Percentiles rank a stretch among this genome's conserved stretches.
Conservation (phyloP, 2,888 invertebrate species). For the Ptilodon capucinus region DNA sequence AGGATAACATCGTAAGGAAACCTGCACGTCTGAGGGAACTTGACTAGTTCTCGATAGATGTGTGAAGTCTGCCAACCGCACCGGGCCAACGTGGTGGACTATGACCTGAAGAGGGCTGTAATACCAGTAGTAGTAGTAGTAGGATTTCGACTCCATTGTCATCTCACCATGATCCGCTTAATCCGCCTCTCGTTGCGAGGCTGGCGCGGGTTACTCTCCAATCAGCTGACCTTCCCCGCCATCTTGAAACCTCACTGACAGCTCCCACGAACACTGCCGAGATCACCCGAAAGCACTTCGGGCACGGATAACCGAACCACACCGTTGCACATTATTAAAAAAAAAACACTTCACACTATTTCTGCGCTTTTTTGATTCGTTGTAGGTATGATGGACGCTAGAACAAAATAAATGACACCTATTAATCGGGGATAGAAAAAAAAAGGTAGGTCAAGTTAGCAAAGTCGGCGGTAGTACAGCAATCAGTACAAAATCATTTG, state of each 20-base stretch:
- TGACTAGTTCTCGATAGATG: too few relatives aligned
- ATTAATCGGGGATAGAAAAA: too few relatives aligned
- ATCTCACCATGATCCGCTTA: slow-evolving; percentile 76
- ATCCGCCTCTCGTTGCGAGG: slow-evolving; percentile 65
- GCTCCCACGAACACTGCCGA: slow-evolving; percentile 47
- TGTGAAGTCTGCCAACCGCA: too few relatives aligned
- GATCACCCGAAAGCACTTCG: slow-evolving; percentile 27
- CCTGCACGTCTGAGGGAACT: too few relatives aligned
- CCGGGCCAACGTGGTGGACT: too few relatives aligned
- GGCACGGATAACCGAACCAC: slow-evolving; percentile 19
- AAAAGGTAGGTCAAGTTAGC: too few relatives aligned
- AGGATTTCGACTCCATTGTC: too few relatives aligned
- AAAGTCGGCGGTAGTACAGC: too few relatives aligned
- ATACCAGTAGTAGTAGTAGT: too few relatives aligned
- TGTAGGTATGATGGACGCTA: slow-evolving; percentile 26
- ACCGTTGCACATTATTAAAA: slow-evolving; percentile 44
- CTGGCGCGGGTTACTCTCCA: slow-evolving; percentile 66
- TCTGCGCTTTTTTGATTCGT: slow-evolving; percentile 8
- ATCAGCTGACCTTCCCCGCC: slow-evolving; percentile 81
- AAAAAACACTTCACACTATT: slow-evolving; percentile 15
- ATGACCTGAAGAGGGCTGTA: too few relatives aligned
- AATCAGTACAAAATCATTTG: too few relatives aligned
- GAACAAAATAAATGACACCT: slow-evolving; percentile 21
- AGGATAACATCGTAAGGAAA: too few relatives aligned
- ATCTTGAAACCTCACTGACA: slow-evolving; percentile 66